Evolutionary conservation across 1,140 invertebrate genomes (phyloP).

Genomic region (Musca vetustissima): DNA sequence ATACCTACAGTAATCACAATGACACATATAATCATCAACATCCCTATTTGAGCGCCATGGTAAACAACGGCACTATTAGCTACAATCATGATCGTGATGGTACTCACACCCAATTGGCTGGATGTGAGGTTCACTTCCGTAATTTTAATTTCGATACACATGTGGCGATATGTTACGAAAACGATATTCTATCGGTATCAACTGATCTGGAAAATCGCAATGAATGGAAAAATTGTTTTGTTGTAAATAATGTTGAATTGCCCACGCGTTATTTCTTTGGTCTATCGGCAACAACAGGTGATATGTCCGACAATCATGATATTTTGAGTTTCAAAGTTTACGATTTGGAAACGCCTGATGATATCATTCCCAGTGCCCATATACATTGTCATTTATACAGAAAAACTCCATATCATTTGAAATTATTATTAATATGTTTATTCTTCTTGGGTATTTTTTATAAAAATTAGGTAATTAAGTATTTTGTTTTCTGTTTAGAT

Average conservation of each 20-base stretch:
- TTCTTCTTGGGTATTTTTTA: no score
- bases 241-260: conserved; percentile 83
- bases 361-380: no score
- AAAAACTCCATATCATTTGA: no score
- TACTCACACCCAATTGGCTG: conserved; percentile 93
- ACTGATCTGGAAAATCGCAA: conserved; percentile 90
- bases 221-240: conserved; percentile 92
- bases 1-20: conserved; percentile 99
- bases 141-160: conserved; percentile 92
- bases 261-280: conserved; percentile 97
- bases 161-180: conserved; percentile 88
- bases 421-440: no score
- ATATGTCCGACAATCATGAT: conserved; percentile 96
- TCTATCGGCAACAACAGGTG: conserved; percentile 92
- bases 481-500: no score
- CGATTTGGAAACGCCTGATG: conserved; percentile 84
- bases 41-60: conserved; percentile 97
- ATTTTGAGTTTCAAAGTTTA: conserved; percentile 89
- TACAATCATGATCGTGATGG: conserved; percentile 99
- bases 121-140: conserved; percentile 91
- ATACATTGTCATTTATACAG: no score
- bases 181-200: conserved; percentile 83
- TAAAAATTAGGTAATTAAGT: no score
- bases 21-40: conserved; percentile 97
- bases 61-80: conserved; percentile 92